Evolutionary conservation across 2,113 vertebrate genomes (phyloP).

Genomic region (Phaethon lepturus): DNA sequence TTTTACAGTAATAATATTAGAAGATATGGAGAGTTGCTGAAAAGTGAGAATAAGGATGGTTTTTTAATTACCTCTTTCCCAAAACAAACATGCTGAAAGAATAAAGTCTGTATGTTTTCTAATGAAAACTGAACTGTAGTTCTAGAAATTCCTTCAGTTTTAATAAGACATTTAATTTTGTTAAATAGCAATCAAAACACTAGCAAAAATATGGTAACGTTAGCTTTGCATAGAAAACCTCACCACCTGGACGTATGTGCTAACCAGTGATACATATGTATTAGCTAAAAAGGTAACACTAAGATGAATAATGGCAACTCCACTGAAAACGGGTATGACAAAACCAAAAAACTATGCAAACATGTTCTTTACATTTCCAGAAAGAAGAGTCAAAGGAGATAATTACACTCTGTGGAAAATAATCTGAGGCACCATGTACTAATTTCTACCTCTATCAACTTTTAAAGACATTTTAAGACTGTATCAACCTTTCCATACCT

Average conservation of each 20-base stretch:
- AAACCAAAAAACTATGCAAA: neutral
- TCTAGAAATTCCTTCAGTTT: neutral
- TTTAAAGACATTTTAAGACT: neutral
- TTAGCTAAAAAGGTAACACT: neutral
- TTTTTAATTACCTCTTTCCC: neutral
- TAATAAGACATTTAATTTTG: neutral
- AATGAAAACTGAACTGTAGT: neutral
- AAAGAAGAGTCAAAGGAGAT: neutral
- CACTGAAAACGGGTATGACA: fast-evolving
- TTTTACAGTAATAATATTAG: neutral
- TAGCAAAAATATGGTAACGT: neutral
- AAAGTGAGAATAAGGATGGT: neutral
- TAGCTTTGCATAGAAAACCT: neutral
- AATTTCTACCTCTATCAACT: neutral
- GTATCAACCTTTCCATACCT: neutral
- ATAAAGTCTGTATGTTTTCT: neutral
- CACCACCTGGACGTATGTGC: neutral
- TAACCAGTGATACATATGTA: neutral
- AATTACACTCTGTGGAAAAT: neutral
- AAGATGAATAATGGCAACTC: neutral
- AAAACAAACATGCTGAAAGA: neutral
- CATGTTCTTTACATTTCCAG: neutral
- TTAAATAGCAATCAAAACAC: neutral
- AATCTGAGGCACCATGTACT: neutral
- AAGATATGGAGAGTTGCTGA: neutral